Evolutionary conservation across 1,140 invertebrate species (phyloP), one percentile per base, ranked within the genome.

Genomic region (Lordiphosa stackelbergi): DNA sequence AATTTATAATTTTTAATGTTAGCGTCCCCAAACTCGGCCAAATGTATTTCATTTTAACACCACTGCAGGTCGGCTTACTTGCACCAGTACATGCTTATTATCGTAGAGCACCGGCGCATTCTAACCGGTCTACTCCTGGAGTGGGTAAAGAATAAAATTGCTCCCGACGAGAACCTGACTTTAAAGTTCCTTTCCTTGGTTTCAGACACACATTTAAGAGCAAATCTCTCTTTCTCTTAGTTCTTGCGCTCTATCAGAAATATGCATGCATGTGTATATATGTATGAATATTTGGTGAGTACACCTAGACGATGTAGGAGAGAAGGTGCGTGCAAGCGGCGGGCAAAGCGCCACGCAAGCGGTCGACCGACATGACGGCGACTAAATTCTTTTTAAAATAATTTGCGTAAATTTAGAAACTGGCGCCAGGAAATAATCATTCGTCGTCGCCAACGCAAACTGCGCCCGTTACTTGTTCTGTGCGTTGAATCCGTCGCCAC

Each of bases 361-460:
- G 60, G 57, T 68, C 59, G 59, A 43, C 64, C 69, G 72, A 69
- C 71, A 71, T 78, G 74, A 78, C 66, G 75, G 75, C 75, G 70
- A 73, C 75, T 73, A 81, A 81, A 81, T 81, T 81, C 75, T 81
- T 81, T 83, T 72, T 51, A 83, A 83, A 75, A 75, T 79, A 72
- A 81, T 83, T 83, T 83, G 77, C 72, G 77, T 83, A 81, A 81
- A 83, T 75, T 83, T 83, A 83, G 77, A 79, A 75, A 68, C 71
- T 81, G 77, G 77, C 85, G 84, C 85, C 85, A 86, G 84, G 73
- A 87, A 85, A 87, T 85, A 86, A 77, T 71, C 66, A 75, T 70
- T 78, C 89, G 87, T 75, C 73, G 75, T 66, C 74, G 74, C 77
- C 69, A 70, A 73, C 72, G 72, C 56, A 70, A 70, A 75, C 70